These are phyloP conservation scores for Huso huso DNA, from an alignment of 2,797 vertebrate genomes.

Conservation along the genomic window DNA sequence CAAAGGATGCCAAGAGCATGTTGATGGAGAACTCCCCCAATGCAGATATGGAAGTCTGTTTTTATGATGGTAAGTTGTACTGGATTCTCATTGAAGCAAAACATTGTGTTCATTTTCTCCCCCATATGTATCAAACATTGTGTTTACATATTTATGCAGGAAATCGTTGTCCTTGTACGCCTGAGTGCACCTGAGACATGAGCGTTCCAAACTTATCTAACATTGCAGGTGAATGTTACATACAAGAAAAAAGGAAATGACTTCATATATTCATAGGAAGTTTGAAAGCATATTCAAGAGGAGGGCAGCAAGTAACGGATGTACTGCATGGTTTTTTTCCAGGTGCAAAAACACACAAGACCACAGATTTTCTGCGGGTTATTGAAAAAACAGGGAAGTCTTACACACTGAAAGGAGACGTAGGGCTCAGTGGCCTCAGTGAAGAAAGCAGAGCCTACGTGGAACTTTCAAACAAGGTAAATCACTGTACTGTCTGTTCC, in stretches of 20 bases:
- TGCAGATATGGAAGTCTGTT: slow-evolving; percentile 87
- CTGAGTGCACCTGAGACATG: too few relatives aligned
- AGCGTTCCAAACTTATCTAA: too few relatives aligned
- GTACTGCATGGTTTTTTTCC: not conserved
- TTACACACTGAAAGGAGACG: slow-evolving; percentile 79
- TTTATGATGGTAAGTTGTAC: slow-evolving; percentile 82
- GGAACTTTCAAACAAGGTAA: slow-evolving; percentile 80
- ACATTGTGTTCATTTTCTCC: too few relatives aligned
- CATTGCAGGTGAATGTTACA: too few relatives aligned
- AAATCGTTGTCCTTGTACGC: too few relatives aligned
- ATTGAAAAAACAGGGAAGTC: slow-evolving; percentile 86
- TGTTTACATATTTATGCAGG: too few relatives aligned
- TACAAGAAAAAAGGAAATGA: too few relatives aligned
- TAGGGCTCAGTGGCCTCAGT: slow-evolving; percentile 62
- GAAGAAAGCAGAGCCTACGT: slow-evolving; percentile 74
- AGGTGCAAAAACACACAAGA: slow-evolving; percentile 91
- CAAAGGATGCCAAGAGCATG: slow-evolving; percentile 87
- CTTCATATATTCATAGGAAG: too few relatives aligned
- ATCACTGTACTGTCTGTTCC: too few relatives aligned
- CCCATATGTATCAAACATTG: too few relatives aligned
- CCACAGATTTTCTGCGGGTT: slow-evolving; percentile 71
- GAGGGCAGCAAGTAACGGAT: too few relatives aligned
- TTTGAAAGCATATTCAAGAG: too few relatives aligned
- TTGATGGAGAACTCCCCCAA: slow-evolving; percentile 90
- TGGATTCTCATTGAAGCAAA: not conserved